Evolutionary conservation across 2,113 vertebrate species (phyloP).

Genomic region (Ivindomyrus marchei): DNA sequence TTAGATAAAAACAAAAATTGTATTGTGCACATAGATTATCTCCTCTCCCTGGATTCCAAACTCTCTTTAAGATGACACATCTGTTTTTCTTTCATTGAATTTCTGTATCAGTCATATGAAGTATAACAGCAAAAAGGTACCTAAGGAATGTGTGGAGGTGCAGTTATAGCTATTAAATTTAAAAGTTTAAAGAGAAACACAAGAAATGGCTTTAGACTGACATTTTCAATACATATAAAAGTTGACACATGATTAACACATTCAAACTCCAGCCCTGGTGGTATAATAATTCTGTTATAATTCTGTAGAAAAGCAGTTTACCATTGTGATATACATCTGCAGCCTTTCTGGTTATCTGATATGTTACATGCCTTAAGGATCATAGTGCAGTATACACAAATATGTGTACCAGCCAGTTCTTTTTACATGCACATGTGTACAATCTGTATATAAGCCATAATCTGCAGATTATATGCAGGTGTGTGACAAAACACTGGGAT

Average conservation of each 20-base stretch:
- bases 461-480: neutral
- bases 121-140: neutral
- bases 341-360: neutral
- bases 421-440: neutral
- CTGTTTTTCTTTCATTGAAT: neutral
- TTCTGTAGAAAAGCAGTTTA: neutral
- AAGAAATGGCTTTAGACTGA: neutral
- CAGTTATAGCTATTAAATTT: neutral
- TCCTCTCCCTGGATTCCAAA: neutral
- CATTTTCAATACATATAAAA: neutral
- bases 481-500: neutral
- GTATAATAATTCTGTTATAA: neutral
- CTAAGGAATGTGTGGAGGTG: neutral
- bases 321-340: neutral
- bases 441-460: neutral
- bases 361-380: neutral
- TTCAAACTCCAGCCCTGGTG: neutral
- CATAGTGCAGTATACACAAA: neutral
- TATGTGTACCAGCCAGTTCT: neutral
- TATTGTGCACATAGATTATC: neutral
- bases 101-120: neutral
- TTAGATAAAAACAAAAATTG: neutral
- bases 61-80: neutral
- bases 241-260: neutral
- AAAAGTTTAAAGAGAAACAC: neutral